Evolutionary conservation across 2,797 vertebrate genomes (phyloP), one percentile per base, ranked within the genome.

Genomic region (Morus bassanus): DNA sequence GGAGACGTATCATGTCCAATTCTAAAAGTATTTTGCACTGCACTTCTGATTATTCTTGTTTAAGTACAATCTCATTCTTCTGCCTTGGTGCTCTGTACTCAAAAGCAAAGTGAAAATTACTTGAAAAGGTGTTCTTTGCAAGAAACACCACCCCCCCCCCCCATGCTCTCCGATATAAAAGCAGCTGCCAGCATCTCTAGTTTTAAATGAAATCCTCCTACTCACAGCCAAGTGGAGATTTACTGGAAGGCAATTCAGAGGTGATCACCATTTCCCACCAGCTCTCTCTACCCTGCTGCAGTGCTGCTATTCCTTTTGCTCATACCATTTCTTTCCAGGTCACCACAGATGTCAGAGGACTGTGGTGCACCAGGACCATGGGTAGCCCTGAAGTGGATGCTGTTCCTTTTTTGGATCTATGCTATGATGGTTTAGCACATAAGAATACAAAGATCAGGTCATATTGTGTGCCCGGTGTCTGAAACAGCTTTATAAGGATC

Each of bases 151-250:
- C n/a, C n/a, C n/a, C n/a, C n/a, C n/a, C n/a, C 43, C 43, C 43
- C 15, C 7, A 65, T 24, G 27, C 51, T 83, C 53, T 91, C 72
- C 82, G 50, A 69, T 90, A 91, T 84, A 90, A 93, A 96, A 93
- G 73, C 80, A 90, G 83, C 88, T 96, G 88, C 75, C 92, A 81
- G 41, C 80, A 94, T 65, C 64, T 46, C 65, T 43, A 43, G 83
- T 73, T 88, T 79, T 65, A 95, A 88, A 92, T 39, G 2, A 94
- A 94, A 60, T 88, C 80, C 79, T 95, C 91, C 92, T 93, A 79
- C 95, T 93, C 15, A 0, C 80, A 95, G 74, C 53, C 73, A 59
- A 72, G 61, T 57, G 88, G 68, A 80, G 85, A 91, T 64, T 70
- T 72, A 79, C 39, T 78, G 82, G 68, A 88, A 93, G 76, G 60